These are phyloP conservation scores for Drosophila neoperkinsi DNA, from an alignment of 2,888 invertebrate species.

Conservation along the genomic window DNA sequence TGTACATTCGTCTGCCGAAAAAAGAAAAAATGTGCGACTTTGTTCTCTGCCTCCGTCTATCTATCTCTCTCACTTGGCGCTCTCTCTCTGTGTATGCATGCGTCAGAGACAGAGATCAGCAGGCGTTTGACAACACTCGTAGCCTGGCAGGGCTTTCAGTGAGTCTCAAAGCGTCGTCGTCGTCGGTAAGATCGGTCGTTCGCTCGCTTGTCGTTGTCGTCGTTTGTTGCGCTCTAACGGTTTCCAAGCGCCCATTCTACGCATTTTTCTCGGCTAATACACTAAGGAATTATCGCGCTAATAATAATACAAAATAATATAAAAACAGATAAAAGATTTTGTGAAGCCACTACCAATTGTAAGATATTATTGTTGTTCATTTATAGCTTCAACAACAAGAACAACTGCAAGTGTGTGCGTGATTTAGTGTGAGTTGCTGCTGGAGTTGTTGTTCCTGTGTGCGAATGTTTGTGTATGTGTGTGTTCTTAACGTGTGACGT, in stretches of 20 bases:
- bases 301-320: conserved; percentile 35
- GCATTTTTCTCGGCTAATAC: conserved; percentile 55
- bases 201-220: conserved; percentile 32
- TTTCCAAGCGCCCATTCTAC: conserved; percentile 46
- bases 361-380: conserved; percentile 61
- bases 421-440: conserved; percentile 36
- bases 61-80: conserved; percentile 8
- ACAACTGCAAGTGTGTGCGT: conserved; percentile 54
- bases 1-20: conserved; percentile 10
- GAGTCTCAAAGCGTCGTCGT: conserved; percentile 73
- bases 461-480: conserved; percentile 32
- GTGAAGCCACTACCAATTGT: conserved; percentile 54
- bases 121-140: conserved; percentile 40
- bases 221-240: conserved; percentile 64
- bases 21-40: conserved; percentile 25
- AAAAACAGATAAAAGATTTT: conserved; percentile 34
- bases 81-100: conserved; percentile 27
- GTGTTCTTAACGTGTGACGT: conserved; percentile 60
- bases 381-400: conserved; percentile 52
- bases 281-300: conserved; percentile 49
- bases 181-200: conserved; percentile 53
- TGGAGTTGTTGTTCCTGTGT: conserved; percentile 41
- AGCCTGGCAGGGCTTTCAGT: conserved; percentile 49
- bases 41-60: conserved; percentile 10
- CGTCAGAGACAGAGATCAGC: conserved; percentile 57